Evolutionary conservation across 2,797 vertebrate species (phyloP).

Genomic region (Anguilla pacifica): DNA sequence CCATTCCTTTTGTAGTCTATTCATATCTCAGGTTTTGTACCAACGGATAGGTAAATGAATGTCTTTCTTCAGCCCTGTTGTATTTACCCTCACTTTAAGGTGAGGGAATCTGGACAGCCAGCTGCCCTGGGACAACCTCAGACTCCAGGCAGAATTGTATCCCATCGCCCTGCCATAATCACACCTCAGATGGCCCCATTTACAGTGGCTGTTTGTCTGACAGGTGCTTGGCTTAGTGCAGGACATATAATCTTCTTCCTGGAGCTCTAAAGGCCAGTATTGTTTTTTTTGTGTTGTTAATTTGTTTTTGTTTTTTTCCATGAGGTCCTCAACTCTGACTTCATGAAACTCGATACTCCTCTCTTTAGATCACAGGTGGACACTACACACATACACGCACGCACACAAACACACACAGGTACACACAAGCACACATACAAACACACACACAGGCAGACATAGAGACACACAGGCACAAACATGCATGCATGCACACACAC

Average conservation of each 20-base stretch:
- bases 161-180: background rate
- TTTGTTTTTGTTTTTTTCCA: background rate
- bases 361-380: background rate
- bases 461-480: too few relatives aligned
- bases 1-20: too few relatives aligned
- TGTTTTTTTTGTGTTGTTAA: background rate
- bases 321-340: background rate
- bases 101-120: background rate
- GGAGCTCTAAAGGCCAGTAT: background rate
- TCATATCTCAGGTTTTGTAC: too few relatives aligned
- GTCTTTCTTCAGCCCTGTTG: too few relatives aligned
- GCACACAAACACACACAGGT: slow-evolving; percentile 19
- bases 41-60: too few relatives aligned
- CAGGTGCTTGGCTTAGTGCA: background rate
- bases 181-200: background rate
- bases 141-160: background rate
- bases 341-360: background rate
- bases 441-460: too few relatives aligned
- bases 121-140: background rate
- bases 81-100: background rate
- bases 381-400: slow-evolving; percentile 28
- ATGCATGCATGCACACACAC: too few relatives aligned
- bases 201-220: background rate
- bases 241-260: slow-evolving; percentile 9
- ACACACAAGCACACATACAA: background rate